Conservation (phyloP, 1,140 invertebrate species). For the Pseudomyrmex gracilis region DNA sequence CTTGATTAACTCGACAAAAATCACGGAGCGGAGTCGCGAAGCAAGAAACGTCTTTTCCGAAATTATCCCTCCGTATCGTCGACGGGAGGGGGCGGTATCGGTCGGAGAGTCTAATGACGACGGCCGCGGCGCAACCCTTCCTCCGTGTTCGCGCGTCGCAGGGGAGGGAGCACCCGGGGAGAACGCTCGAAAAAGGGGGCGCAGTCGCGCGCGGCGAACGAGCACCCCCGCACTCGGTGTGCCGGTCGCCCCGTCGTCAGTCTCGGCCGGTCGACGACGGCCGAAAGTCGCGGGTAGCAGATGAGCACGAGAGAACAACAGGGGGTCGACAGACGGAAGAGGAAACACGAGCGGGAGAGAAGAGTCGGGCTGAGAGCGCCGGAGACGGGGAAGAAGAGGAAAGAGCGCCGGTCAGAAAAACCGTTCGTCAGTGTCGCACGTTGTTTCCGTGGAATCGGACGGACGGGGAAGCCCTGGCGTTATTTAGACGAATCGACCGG, state of each 20-base stretch:
- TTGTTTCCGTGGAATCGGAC: conserved; percentile 66
- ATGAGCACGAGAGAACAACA: conserved; percentile 31
- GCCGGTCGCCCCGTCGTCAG: conserved; percentile 67
- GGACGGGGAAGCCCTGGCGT: conserved; percentile 46
- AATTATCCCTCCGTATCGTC: conserved; percentile 4
- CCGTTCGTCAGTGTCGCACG: conserved; percentile 59
- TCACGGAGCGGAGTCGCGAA: not conserved
- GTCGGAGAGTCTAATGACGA: conserved; percentile 31
- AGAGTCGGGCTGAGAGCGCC: not conserved
- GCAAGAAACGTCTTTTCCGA: conserved; percentile 10
- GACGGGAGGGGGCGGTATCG: not conserved
- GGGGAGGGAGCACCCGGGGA: not conserved
- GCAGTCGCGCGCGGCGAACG: conserved; percentile 68
- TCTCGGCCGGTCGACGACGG: conserved; percentile 75
- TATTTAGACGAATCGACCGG: conserved; percentile 56
- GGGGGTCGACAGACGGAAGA: conserved; percentile 13
- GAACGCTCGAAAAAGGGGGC: conserved; percentile 67
- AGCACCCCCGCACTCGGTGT: conserved; percentile 68
- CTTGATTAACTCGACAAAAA: not conserved
- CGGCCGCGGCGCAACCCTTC: conserved; percentile 44
- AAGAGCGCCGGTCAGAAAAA: not conserved
- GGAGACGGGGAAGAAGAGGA: conserved; percentile 29
- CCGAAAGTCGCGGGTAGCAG: conserved; percentile 71
- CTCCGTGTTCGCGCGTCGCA: conserved; percentile 19
- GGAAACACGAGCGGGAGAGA: not conserved